Conservation (phyloP, 2,797 vertebrate genomes). For the Numenius phaeopus region DNA sequence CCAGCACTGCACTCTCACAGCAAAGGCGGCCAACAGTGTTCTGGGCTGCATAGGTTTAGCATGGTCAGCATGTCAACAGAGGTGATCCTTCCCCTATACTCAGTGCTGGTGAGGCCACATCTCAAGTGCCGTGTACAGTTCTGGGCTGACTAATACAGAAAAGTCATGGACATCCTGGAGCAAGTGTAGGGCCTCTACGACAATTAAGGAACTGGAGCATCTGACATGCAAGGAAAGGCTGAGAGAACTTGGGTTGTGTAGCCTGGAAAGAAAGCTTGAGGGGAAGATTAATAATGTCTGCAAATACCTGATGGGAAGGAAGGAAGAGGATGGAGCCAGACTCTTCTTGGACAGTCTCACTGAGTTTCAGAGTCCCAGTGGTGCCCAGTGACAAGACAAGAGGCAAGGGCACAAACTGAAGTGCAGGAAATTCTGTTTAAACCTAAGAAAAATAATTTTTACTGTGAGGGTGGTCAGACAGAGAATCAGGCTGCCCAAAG, state of each 20-base stretch:
- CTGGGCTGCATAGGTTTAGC: not conserved
- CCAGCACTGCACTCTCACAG: not conserved
- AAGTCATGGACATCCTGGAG: not conserved
- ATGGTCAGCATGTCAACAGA: not conserved
- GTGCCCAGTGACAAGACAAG: not conserved
- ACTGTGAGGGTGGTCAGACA: not conserved
- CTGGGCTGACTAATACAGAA: not conserved
- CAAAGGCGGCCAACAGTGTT: not conserved
- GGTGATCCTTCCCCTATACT: not conserved
- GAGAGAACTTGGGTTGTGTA: not conserved
- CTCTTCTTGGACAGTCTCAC: not conserved
- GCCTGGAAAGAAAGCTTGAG: not conserved
- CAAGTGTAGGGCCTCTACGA: fast-evolving
- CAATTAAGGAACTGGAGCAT: not conserved
- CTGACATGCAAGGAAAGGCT: not conserved
- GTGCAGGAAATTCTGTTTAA: not conserved
- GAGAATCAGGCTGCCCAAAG: not conserved
- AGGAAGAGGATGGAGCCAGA: not conserved
- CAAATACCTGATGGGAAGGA: not conserved
- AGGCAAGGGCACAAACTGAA: not conserved
- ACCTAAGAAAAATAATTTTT: not conserved
- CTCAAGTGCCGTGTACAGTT: fast-evolving
- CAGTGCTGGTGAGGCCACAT: not conserved
- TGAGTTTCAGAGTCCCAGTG: not conserved
- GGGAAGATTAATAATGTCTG: not conserved